phyloP scores from a whole-genome alignment of 2,888 invertebrate genomes.

The Lycia hirtaria region DNA sequence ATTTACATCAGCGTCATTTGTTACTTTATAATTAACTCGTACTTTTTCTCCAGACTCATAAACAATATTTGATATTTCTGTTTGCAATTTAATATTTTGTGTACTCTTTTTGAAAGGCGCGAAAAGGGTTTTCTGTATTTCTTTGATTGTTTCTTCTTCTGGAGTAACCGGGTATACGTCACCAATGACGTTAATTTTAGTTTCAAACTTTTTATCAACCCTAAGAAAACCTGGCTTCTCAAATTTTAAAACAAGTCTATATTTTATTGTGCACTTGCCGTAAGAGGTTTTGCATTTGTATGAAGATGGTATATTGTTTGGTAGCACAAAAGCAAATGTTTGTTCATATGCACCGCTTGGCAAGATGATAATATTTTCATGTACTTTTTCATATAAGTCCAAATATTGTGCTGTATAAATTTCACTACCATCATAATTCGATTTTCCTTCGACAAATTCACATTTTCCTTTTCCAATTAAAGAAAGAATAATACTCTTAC shows the following conservation, averaged over 20 bases:
- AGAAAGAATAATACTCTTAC: slow-evolving; percentile 42
- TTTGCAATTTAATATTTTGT: slow-evolving; percentile 37
- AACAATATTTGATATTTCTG: slow-evolving; percentile 32
- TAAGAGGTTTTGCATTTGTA: slow-evolving; percentile 40
- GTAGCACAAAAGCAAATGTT: slow-evolving; percentile 41
- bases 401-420: slow-evolving; percentile 31
- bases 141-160: slow-evolving; percentile 33
- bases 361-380: slow-evolving; percentile 8
- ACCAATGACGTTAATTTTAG: slow-evolving; percentile 39
- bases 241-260: slow-evolving; percentile 41
- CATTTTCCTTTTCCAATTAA: slow-evolving; percentile 46
- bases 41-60: slow-evolving; percentile 34
- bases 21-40: slow-evolving; percentile 29
- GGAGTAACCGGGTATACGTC: slow-evolving; percentile 25
- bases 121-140: slow-evolving; percentile 40
- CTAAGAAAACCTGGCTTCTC: slow-evolving; percentile 39
- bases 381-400: slow-evolving; percentile 32
- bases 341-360: slow-evolving; percentile 32
- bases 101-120: slow-evolving; percentile 40
- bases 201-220: slow-evolving; percentile 32
- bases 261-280: slow-evolving; percentile 36
- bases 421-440: slow-evolving; percentile 39
- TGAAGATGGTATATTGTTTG: slow-evolving; percentile 44
- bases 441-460: neutral
- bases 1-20: slow-evolving; percentile 38